phyloP scores from a whole-genome alignment of 1,140 invertebrate genomes.

The Drosophila auraria region DNA sequence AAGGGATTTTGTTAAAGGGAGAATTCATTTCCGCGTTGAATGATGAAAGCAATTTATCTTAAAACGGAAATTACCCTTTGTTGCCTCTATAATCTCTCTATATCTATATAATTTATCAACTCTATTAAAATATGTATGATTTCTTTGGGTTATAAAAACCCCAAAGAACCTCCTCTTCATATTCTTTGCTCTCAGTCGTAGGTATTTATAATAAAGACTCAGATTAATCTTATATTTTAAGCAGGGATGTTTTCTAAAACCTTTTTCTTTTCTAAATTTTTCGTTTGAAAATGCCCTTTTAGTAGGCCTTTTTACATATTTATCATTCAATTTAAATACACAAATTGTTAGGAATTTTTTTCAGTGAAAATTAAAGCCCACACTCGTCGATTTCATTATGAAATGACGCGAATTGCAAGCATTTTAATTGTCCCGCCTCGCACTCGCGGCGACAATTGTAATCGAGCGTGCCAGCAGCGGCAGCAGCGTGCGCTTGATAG shows the following conservation, averaged over 20 bases:
- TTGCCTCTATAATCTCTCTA: no score
- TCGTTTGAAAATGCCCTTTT: no score
- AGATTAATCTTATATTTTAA: not conserved
- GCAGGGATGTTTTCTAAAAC: not conserved
- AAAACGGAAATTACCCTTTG: no score
- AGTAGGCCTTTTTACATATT: no score
- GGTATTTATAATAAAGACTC: not conserved
- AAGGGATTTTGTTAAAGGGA: not conserved
- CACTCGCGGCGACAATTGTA: constrained; percentile 70
- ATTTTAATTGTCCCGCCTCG: constrained; percentile 53
- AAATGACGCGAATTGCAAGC: constrained; percentile 59
- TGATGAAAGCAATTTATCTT: not conserved
- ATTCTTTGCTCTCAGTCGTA: not conserved
- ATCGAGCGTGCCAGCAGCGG: constrained; percentile 62
- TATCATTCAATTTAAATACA: no score
- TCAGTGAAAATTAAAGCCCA: not conserved
- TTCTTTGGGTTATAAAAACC: not conserved
- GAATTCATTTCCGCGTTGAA: not conserved
- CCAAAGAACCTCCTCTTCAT: not conserved
- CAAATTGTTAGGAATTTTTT: no score
- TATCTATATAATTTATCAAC: no score
- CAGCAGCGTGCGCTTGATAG: constrained; percentile 24
- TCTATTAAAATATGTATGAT: not conserved
- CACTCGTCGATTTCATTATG: constrained; percentile 52
- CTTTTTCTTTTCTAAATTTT: no score